Base-by-base conservation (phyloP, 2,113 vertebrate genomes). In the Odontophorus gujanensis region DNA sequence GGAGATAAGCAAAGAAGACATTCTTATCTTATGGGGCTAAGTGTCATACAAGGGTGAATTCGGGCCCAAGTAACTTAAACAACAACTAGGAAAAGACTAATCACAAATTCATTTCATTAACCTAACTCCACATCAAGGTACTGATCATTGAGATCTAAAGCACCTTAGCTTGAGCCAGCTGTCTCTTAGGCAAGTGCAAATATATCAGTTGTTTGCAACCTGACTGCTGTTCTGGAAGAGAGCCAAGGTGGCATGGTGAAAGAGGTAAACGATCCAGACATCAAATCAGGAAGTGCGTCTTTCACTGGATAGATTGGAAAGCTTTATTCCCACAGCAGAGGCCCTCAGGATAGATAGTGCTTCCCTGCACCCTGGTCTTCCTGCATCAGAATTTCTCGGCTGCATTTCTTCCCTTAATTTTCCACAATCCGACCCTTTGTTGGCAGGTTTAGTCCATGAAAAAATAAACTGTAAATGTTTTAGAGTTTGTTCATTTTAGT, bases 381-480 rank as follows among this genome's bases (percentile, higher is more conserved):
- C 57, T 68, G 10, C 19, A 15, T 55, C 34, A 18, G 17, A 32
- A 50, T 85, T 87, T 89, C 75, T 76, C 14, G 1, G 7, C 80
- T 81, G 24, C 51, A 85, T 38, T 45, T 59, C 30, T 85, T 90
- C 22, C 4, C 5, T 22, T 88, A 3, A 42, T 84, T 89, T 90
- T 81, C 57, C 58, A 69, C 30, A 28, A 3, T 69, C 5, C 5
- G n/a, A 20, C 3, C 2, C 5, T 10, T 69, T 85, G 10, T 36
- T 59, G 78, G 40, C 30, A 90, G 61, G 40, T 73, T 25, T 63
- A 68, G 53, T 47, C 63, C 42, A 57, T 38, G 25, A 3, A 4
- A 88, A 91, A 93, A 82, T 21, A 85, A 90, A 94, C 43, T 45
- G 22, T 65, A 94, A 94, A 92, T 71, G 34, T 45, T 69, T 92